phyloP scores from a whole-genome alignment of 1,140 invertebrate species.

The Polypedilum pembai region DNA sequence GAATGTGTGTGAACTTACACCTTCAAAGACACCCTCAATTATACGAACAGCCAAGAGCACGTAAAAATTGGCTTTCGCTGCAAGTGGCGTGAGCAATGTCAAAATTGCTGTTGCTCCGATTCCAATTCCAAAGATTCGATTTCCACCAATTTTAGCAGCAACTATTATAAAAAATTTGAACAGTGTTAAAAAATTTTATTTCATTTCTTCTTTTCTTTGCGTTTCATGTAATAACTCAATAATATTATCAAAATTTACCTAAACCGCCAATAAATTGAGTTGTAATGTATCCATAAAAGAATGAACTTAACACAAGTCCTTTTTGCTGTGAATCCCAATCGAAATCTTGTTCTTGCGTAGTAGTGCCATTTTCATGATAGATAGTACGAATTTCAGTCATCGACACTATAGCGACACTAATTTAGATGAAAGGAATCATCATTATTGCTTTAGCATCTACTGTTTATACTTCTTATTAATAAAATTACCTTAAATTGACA shows the following conservation, averaged over 20 bases:
- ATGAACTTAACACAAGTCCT: slow-evolving; percentile 76
- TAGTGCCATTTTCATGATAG: slow-evolving; percentile 50
- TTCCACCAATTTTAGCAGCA: slow-evolving; percentile 60
- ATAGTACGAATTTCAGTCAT: slow-evolving; percentile 64
- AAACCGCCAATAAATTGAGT: slow-evolving; percentile 68
- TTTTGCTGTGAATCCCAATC: slow-evolving; percentile 70
- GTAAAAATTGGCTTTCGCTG: slow-evolving; percentile 62
- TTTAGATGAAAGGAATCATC: neutral
- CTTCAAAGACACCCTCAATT: slow-evolving; percentile 79
- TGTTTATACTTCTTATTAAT: neutral
- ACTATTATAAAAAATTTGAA: no score
- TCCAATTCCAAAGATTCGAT: slow-evolving; percentile 61
- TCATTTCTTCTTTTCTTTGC: no score
- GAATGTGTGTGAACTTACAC: slow-evolving; percentile 44
- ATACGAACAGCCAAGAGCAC: slow-evolving; percentile 68
- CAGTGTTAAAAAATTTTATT: no score
- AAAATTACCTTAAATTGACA: slow-evolving; percentile 52
- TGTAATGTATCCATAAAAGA: slow-evolving; percentile 75
- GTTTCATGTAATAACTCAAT: no score
- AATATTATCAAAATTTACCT: no score
- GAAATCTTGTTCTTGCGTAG: slow-evolving; percentile 59
- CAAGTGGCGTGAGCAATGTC: slow-evolving; percentile 72
- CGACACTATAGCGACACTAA: slow-evolving; percentile 82
- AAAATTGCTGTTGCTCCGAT: slow-evolving; percentile 72
- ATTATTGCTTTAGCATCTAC: neutral